A percentile compares a stretch with the other conserved stretches of the same genome.
phyloP scores from a whole-genome alignment of 2,888 invertebrate genomes.

The Acrobasis repandana region DNA sequence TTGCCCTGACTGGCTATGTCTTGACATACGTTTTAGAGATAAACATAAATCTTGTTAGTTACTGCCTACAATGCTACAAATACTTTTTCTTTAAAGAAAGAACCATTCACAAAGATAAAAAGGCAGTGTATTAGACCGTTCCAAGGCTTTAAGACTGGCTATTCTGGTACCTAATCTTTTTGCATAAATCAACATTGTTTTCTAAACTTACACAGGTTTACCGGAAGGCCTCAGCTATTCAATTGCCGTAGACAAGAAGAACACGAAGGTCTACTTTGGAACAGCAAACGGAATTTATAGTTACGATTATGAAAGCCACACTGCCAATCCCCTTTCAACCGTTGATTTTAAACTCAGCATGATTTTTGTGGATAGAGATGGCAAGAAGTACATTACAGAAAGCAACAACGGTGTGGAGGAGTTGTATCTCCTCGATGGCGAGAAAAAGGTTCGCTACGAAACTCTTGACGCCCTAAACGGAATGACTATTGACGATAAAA shows the following conservation, averaged over 20 bases:
- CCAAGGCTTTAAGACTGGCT: no score
- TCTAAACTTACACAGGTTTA: slow-evolving; percentile 56
- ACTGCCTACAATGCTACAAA: no score
- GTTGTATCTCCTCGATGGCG: slow-evolving; percentile 56
- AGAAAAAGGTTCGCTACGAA: slow-evolving; percentile 56
- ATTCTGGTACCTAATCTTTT: not conserved
- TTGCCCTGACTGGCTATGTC: no score
- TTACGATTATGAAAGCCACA: slow-evolving; percentile 56
- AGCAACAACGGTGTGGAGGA: slow-evolving; percentile 61
- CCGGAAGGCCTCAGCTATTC: slow-evolving; percentile 65
- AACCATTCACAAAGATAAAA: no score
- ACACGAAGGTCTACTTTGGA: slow-evolving; percentile 61
- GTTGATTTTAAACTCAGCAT: slow-evolving; percentile 55
- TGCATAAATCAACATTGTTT: slow-evolving; percentile 21
- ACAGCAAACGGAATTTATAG: slow-evolving; percentile 62
- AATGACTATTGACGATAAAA: slow-evolving; percentile 62
- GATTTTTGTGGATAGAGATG: slow-evolving; percentile 64
- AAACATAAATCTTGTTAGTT: no score
- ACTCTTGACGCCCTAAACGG: slow-evolving; percentile 59
- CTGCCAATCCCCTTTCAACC: slow-evolving; percentile 50
- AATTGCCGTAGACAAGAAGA: slow-evolving; percentile 61
- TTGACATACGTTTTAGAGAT: no score
- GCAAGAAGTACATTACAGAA: slow-evolving; percentile 66
- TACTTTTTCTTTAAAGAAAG: no score
- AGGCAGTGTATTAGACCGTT: no score